Conservation (phyloP, 2,888 invertebrate genomes). For the Nesidiocoris tenuis region DNA sequence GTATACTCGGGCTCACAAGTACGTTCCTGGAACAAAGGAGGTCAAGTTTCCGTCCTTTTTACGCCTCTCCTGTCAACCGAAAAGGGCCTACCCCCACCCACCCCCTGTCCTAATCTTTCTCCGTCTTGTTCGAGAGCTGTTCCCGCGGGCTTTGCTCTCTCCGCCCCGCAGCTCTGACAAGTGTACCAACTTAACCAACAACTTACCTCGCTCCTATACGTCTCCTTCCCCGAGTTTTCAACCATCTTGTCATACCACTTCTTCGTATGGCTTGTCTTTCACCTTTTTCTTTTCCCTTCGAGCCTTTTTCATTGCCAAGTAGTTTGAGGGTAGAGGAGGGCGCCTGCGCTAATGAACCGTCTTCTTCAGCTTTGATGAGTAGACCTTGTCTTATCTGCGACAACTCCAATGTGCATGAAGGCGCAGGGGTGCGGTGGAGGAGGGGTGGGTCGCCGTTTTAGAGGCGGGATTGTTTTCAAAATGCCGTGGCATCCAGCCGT, state of each 20-base stretch:
- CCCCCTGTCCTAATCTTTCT: neutral
- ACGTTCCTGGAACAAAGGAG: conserved; percentile 19
- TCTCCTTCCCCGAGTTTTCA: too few relatives aligned
- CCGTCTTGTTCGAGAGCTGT: conserved; percentile 20
- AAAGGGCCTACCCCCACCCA: conserved; percentile 17
- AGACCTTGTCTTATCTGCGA: neutral
- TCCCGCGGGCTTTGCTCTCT: neutral
- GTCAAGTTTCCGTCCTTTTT: conserved; percentile 34
- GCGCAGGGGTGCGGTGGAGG: neutral
- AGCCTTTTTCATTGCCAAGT: neutral
- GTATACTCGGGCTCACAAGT: too few relatives aligned
- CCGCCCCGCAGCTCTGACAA: too few relatives aligned
- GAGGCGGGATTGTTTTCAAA: neutral
- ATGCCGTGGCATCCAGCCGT: neutral
- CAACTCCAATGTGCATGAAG: neutral
- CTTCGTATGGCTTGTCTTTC: neutral
- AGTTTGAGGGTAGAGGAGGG: too few relatives aligned
- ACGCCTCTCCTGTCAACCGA: neutral
- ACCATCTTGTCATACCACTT: neutral
- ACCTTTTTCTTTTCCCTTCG: neutral
- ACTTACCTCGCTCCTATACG: neutral
- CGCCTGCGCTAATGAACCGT: conserved; percentile 33
- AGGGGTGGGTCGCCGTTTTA: neutral
- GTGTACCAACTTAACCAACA: neutral
- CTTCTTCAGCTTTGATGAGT: neutral